Evolutionary conservation across 2,888 invertebrate genomes (phyloP), one percentile per base, ranked within the genome.

Genomic region (Vannuccia rotundouncinata): DNA sequence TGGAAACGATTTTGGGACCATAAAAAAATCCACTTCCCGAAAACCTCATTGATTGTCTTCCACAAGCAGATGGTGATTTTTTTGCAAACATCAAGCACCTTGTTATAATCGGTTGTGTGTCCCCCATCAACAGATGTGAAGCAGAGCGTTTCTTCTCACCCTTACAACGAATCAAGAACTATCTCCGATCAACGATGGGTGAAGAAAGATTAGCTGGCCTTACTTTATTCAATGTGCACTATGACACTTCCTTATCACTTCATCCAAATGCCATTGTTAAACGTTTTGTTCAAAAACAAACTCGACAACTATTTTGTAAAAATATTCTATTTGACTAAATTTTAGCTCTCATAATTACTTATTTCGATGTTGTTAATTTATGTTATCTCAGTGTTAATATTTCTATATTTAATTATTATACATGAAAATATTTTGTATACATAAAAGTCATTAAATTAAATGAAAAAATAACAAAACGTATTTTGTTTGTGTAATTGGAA

Each of bases 211-310:
- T n/a, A n/a, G n/a, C n/a, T n/a, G 10, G 5, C 5, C 10, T 13
- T 13, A 22, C 10, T 13, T 66, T 66, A 66, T 66, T 66, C 13
- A 66, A 66, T 66, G 66, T 66, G 25, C 66, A 66, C 25, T 66
- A 66, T 66, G 66, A 66, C 66, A 66, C 66, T 66, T 66, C 66
- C 66, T 66, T 66, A 66, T 66, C 66, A 66, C 66, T 66, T 66
- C 22, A 66, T 66, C 66, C 66, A 66, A 66, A 66, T 66, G 66
- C 66, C 66, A 66, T 66, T 66, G 25, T 66, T 66, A 66, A 66
- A 66, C 5, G 25, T 66, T 66, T 66, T 66, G 25, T 66, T 66
- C 25, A 66, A 66, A 66, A 66, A 66, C 66, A 66, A 66, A 22
- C 66, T 66, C 25, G 25, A 66, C 25, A 66, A 66, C 66, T 66